phyloP scores from a whole-genome alignment of 2,888 invertebrate species.

The Epistrophella euchroma region DNA sequence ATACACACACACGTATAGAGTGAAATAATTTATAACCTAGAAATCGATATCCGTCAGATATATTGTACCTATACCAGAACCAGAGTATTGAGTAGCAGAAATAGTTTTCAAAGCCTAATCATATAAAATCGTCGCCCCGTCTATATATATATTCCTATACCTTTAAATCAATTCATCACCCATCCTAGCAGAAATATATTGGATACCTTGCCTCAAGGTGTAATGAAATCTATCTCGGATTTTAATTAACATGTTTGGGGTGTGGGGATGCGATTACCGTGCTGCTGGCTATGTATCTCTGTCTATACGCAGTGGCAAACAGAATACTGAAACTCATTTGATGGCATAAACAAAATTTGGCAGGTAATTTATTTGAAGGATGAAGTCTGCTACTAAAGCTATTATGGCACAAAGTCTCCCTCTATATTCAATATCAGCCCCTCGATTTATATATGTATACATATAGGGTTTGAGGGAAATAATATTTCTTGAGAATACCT shows the following conservation, averaged over 20 bases:
- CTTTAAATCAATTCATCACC: slow-evolving; percentile 38
- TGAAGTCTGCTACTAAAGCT: slow-evolving; percentile 19
- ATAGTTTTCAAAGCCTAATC: slow-evolving; percentile 39
- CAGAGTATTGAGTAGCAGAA: neutral
- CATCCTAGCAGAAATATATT: neutral
- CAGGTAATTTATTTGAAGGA: slow-evolving; percentile 59
- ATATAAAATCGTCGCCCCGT: neutral
- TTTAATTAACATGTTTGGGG: slow-evolving; percentile 54
- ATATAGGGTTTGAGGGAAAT: neutral
- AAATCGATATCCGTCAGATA: slow-evolving; percentile 33
- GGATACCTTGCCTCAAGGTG: slow-evolving; percentile 9
- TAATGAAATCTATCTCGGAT: slow-evolving; percentile 54
- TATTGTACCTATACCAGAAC: neutral
- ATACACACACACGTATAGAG: neutral
- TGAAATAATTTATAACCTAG: slow-evolving; percentile 19
- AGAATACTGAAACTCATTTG: slow-evolving; percentile 25
- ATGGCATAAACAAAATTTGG: slow-evolving; percentile 59
- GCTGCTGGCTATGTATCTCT: neutral
- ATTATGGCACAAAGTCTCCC: neutral
- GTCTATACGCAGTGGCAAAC: too few relatives aligned
- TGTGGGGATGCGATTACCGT: slow-evolving; percentile 26
- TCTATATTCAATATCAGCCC: neutral
- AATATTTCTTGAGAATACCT: slow-evolving; percentile 17
- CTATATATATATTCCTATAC: neutral
- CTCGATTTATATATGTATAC: neutral